These are phyloP conservation scores for Otolemur crassicaudatus DNA, from an alignment of 2,797 vertebrate species.

Conservation along the genomic window DNA sequence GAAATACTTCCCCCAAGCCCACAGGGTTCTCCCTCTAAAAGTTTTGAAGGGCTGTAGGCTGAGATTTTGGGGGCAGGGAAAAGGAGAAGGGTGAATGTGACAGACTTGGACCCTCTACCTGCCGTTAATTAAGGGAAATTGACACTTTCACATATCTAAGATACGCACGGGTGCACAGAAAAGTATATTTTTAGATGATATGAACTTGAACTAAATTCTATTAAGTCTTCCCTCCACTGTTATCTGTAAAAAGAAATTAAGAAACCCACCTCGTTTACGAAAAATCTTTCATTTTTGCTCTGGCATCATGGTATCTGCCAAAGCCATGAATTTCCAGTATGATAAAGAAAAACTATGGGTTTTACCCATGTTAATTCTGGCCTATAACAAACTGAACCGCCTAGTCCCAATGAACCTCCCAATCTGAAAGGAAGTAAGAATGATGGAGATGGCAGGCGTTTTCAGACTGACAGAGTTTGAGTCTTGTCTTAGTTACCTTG, in stretches of 20 bases:
- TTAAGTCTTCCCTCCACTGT: neutral
- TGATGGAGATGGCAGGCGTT: neutral
- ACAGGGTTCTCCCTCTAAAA: neutral
- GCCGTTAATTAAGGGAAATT: neutral
- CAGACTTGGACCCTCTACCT: neutral
- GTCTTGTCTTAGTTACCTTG: neutral
- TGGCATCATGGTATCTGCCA: neutral
- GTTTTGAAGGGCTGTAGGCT: neutral
- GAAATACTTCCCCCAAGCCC: conserved; percentile 63
- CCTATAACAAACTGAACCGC: neutral
- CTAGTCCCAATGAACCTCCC: neutral
- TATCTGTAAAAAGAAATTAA: neutral
- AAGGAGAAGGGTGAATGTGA: neutral
- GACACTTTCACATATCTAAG: neutral
- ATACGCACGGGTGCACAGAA: neutral
- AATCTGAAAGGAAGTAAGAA: neutral
- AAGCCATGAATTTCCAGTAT: neutral
- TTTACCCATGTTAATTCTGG: conserved; percentile 7
- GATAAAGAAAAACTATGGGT: neutral
- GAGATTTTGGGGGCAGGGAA: neutral
- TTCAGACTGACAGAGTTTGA: neutral
- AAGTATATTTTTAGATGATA: conserved; percentile 12
- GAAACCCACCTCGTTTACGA: neutral
- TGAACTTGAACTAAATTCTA: conserved; percentile 24
- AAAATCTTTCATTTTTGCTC: conserved; percentile 45